Evolutionary conservation across 2,888 invertebrate genomes (phyloP).

Genomic region (Nudaria mundana): DNA sequence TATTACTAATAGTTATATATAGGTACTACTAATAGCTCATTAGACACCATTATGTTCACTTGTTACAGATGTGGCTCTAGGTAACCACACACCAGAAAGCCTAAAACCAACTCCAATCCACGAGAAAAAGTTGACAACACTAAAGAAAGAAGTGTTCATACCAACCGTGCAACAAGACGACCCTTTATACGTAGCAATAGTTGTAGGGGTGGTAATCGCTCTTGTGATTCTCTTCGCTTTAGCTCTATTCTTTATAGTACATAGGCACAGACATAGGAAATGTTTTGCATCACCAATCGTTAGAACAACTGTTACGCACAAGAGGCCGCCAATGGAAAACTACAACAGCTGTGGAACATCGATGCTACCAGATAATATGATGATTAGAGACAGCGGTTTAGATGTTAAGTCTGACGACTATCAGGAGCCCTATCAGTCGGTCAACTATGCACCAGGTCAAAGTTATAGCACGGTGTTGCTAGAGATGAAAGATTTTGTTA

Average conservation of each 20-base stretch:
- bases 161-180: constrained; percentile 86
- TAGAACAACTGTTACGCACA: constrained; percentile 60
- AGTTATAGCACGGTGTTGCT: constrained; percentile 88
- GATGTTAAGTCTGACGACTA: constrained; percentile 87
- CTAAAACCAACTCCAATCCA: constrained; percentile 76
- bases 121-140: constrained; percentile 68
- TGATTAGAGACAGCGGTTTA: constrained; percentile 79
- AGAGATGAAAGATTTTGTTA: constrained; percentile 87
- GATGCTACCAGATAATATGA: constrained; percentile 76
- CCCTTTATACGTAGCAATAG: constrained; percentile 87
- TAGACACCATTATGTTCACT: not conserved
- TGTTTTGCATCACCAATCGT: constrained; percentile 87
- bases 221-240: constrained; percentile 87
- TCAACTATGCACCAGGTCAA: constrained; percentile 88
- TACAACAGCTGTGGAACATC: constrained; percentile 78
- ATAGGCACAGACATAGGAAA: constrained; percentile 86
- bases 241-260: constrained; percentile 86
- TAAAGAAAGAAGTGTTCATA: constrained; percentile 82
- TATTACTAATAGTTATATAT: too few species aligned
- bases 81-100: constrained; percentile 87
- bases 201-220: constrained; percentile 88
- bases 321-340: constrained; percentile 77
- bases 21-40: too few species aligned
- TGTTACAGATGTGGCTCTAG: constrained; percentile 82
- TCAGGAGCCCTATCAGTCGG: constrained; percentile 89